Evolutionary conservation across 2,797 vertebrate species (phyloP).

Genomic region (Helarctos malayanus): DNA sequence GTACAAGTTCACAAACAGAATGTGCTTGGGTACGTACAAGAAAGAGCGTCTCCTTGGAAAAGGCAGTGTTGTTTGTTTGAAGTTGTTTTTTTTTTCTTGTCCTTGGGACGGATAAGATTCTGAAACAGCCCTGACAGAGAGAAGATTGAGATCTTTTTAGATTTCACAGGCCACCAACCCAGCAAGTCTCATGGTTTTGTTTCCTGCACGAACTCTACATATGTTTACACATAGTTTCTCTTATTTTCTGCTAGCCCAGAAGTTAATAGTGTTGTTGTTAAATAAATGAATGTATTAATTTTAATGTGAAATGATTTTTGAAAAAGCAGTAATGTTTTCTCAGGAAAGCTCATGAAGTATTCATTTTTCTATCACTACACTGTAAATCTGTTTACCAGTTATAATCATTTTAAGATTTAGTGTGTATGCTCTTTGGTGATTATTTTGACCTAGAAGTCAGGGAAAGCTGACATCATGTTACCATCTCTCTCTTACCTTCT

Average conservation of each 20-base stretch:
- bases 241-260: conserved; percentile 69
- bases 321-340: conserved; percentile 70
- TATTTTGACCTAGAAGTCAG: conserved; percentile 33
- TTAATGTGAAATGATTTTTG: conserved; percentile 80
- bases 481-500: not conserved
- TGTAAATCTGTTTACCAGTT: conserved; percentile 76
- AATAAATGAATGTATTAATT: conserved; percentile 84
- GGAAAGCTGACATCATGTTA: not conserved
- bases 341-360: conserved; percentile 81
- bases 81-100: not conserved
- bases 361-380: conserved; percentile 81
- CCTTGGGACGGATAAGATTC: conserved; percentile 14
- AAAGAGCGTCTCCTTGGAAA: not conserved
- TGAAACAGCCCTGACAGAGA: not conserved
- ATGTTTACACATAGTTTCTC: conserved; percentile 75
- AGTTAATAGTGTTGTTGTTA: conserved; percentile 84
- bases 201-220: conserved; percentile 52
- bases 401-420: conserved; percentile 77
- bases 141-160: not conserved
- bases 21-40: not conserved
- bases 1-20: not conserved
- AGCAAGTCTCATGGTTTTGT: conserved; percentile 50
- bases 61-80: not conserved
- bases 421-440: conserved; percentile 75
- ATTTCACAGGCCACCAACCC: conserved; percentile 22